phyloP scores from a whole-genome alignment of 1,140 invertebrate species.

The Drosophila bifasciata region DNA sequence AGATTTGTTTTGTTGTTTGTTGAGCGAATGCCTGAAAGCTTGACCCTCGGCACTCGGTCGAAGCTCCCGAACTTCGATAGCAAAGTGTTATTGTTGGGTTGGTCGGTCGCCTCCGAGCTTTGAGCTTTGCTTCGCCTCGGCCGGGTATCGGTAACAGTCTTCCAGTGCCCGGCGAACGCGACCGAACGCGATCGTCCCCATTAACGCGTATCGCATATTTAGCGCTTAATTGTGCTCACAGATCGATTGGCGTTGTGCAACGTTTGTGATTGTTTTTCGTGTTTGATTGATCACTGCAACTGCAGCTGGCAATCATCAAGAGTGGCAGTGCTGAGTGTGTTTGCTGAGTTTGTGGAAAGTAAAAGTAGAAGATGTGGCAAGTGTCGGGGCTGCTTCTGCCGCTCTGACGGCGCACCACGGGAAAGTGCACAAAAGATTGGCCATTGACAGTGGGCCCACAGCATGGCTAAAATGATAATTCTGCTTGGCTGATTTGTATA shows the following conservation, averaged over 20 bases:
- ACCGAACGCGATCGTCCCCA: slow-evolving; percentile 32
- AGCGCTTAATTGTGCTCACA: slow-evolving; percentile 62
- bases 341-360: slow-evolving; percentile 50
- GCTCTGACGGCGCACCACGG: slow-evolving; percentile 8
- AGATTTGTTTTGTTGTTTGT: background rate
- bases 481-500: slow-evolving; percentile 43
- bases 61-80: slow-evolving; percentile 52
- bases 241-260: slow-evolving; percentile 62
- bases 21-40: slow-evolving; percentile 10
- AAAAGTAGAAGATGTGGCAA: slow-evolving; percentile 71
- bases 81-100: slow-evolving; percentile 32
- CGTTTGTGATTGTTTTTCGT: slow-evolving; percentile 6
- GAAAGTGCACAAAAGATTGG: slow-evolving; percentile 60
- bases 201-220: slow-evolving; percentile 34
- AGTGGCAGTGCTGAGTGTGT: slow-evolving; percentile 40
- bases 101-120: background rate
- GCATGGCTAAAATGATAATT: slow-evolving; percentile 37
- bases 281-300: slow-evolving; percentile 59
- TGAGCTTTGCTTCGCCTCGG: slow-evolving; percentile 4
- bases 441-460: slow-evolving; percentile 16
- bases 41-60: slow-evolving; percentile 46
- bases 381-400: slow-evolving; percentile 20
- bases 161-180: slow-evolving; percentile 23
- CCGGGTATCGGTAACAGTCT: slow-evolving; percentile 35
- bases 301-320: slow-evolving; percentile 50